A percentile compares a stretch with the other conserved stretches of the same genome.
phyloP scores from a whole-genome alignment of 2,888 invertebrate species.

The Plebejus anna region DNA sequence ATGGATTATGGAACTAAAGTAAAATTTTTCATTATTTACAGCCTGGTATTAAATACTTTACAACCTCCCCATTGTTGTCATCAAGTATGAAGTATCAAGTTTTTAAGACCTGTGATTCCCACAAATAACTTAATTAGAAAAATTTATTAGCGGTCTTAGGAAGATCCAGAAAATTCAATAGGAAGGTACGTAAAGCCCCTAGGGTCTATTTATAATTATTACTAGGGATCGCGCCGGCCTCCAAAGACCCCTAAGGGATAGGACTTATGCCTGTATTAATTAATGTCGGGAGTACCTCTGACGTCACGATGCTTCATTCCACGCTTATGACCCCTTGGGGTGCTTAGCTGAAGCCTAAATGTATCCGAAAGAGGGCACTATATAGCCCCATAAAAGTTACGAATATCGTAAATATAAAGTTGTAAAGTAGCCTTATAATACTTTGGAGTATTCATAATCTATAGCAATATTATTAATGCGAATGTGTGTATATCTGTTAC shows the following conservation, averaged over 20 bases:
- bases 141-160: conserved; percentile 35
- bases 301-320: conserved; percentile 36
- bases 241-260: conserved; percentile 40
- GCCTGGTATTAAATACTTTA: background rate
- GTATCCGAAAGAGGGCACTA: conserved; percentile 10
- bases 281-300: conserved; percentile 42
- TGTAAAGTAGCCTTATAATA: background rate
- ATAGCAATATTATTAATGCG: no score
- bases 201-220: conserved; percentile 79
- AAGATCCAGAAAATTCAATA: conserved; percentile 39
- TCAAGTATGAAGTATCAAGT: background rate
- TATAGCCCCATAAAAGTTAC: background rate
- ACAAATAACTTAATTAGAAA: conserved; percentile 8
- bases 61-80: background rate
- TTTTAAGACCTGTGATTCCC: background rate
- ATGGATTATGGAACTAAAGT: no score
- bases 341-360: background rate
- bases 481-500: no score
- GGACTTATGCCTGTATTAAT: conserved; percentile 43
- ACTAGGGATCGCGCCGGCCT: conserved; percentile 41
- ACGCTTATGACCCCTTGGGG: conserved; percentile 26
- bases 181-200: conserved; percentile 48
- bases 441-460: background rate
- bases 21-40: no score
- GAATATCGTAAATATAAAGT: background rate